Base-by-base conservation (phyloP, 2,113 vertebrate species). In the Dinomys branickii region DNA sequence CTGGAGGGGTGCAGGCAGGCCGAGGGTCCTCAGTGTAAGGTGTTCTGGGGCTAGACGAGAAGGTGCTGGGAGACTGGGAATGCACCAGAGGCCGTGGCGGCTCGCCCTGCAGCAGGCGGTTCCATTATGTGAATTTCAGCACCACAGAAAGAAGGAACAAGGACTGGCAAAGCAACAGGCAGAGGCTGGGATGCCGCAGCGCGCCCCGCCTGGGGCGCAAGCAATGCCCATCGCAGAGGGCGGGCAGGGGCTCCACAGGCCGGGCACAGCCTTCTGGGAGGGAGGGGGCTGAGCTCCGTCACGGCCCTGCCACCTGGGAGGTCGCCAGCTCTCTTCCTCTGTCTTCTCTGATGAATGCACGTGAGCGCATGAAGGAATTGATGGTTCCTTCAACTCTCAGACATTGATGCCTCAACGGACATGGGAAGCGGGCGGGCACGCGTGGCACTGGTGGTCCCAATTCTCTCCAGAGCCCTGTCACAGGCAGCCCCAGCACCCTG, bases 41-140 rank as follows among this genome's bases (percentile, higher is more conserved):
- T 0, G 16, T 7, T 71, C 65, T 30, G 47, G 30, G n/a, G 3
- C 35, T 30, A 44, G 38, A 63, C 2, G 1, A 3, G 11, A 16
- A 9, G 2, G 14, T 5, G 12, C 2, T 0, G 7, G 33, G 54
- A 19, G 56, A 2, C 0, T 0, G 11, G 0, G 2, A 14, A 4
- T 0, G 33, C 1, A 12, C 35, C 35, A 8, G 56, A 5, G 0
- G 1, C 56, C 54, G 2, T 1, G 0, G 4, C 24, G 1, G 30
- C 1, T 33, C 3, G 0, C 44, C 14, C 50, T 20, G 1, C 26
- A 81, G 58, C 0, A 28, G n/a, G 11, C 44, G 4, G n/a, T 16
- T n/a, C n/a, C 9, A 6, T 2, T 22, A 59, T 19, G 2, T 9
- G 56, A 91, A 50, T 50, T 20, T 61, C 83, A 77, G 5, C 33